phyloP scores from a whole-genome alignment of 2,888 invertebrate species.

The Melitaea athalia region DNA sequence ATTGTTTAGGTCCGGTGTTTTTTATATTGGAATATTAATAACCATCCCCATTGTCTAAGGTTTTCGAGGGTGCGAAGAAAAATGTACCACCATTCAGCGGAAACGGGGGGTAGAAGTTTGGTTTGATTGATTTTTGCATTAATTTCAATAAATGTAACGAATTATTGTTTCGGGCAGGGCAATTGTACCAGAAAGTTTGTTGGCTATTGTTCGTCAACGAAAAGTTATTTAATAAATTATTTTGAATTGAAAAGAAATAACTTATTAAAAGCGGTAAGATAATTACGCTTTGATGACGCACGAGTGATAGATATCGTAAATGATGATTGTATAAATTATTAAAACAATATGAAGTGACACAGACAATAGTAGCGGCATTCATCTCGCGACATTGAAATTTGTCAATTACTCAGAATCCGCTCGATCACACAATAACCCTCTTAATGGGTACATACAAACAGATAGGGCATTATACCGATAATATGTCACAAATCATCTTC shows the following conservation, averaged over 20 bases:
- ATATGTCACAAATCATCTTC: constrained; percentile 81
- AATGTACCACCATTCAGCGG: constrained; percentile 52
- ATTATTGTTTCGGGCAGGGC: constrained; percentile 66
- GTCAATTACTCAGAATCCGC: constrained; percentile 72
- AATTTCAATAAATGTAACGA: constrained; percentile 80
- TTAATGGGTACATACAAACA: constrained; percentile 70
- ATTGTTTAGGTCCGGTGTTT: constrained; percentile 76
- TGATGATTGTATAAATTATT: background rate
- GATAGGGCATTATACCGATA: constrained; percentile 75
- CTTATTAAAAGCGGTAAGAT: background rate
- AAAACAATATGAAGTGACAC: constrained; percentile 6
- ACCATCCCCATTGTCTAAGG: constrained; percentile 72
- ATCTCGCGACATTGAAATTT: constrained; percentile 53
- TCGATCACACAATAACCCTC: constrained; percentile 68
- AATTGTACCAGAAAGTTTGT: constrained; percentile 59
- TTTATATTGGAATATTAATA: constrained; percentile 80
- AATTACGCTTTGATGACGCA: background rate
- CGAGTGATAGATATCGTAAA: background rate
- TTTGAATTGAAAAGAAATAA: background rate
- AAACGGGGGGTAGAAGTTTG: constrained; percentile 51
- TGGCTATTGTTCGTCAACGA: constrained; percentile 5
- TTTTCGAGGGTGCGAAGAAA: constrained; percentile 55
- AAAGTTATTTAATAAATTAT: background rate
- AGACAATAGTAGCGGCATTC: background rate
- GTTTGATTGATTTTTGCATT: constrained; percentile 81